Evolutionary conservation across 2,797 vertebrate species (phyloP).

Genomic region (Sebastes miniatus): DNA sequence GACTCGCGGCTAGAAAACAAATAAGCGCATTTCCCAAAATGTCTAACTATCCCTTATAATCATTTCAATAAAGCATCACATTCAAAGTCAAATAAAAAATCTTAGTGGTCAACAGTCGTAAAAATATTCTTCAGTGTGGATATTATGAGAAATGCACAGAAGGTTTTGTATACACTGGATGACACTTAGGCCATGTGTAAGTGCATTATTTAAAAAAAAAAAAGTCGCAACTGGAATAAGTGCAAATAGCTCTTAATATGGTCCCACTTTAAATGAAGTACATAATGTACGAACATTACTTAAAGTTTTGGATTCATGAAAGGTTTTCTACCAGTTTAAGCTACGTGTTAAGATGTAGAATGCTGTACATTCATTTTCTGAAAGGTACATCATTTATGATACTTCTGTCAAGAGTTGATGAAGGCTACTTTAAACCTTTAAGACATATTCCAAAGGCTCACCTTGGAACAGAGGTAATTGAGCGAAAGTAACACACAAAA

Average conservation of each 20-base stretch:
- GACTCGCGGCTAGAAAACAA: background rate
- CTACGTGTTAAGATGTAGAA: background rate
- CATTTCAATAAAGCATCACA: conserved; percentile 35
- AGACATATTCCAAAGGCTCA: conserved; percentile 22
- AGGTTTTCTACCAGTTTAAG: background rate
- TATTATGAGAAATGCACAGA: conserved; percentile 10
- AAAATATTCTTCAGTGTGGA: conserved; percentile 6
- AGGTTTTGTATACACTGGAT: background rate
- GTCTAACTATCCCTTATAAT: background rate
- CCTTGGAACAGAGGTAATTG: conserved; percentile 16
- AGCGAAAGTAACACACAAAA: conserved; percentile 14
- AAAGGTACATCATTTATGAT: conserved; percentile 1
- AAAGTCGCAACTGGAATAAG: conserved; percentile 12
- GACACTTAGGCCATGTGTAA: background rate
- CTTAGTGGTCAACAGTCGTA: conserved; percentile 60
- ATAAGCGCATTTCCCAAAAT: background rate
- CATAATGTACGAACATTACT: background rate
- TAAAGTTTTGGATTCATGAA: background rate
- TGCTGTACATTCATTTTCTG: background rate
- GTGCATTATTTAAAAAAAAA: conserved; percentile 14
- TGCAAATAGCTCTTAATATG: conserved; percentile 52
- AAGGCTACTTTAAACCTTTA: conserved; percentile 28
- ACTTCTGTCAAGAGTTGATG: background rate
- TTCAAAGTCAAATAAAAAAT: conserved; percentile 59
- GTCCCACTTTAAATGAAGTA: conserved; percentile 11